Evolutionary conservation across 2,888 invertebrate species (phyloP).

Genomic region (Timema cristinae): DNA sequence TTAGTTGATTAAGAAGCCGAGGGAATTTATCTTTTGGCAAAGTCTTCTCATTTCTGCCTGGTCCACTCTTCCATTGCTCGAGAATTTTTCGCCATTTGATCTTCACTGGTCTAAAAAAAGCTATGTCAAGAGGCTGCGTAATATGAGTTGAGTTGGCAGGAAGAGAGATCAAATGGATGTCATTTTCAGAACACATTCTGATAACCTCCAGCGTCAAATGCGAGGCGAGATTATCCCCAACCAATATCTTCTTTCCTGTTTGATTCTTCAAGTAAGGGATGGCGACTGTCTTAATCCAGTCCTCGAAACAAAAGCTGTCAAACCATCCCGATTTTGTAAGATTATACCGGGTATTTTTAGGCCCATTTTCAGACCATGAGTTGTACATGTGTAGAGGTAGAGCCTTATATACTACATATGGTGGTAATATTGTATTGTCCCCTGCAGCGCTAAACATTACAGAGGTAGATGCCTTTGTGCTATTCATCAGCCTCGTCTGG

Average conservation of each 20-base stretch:
- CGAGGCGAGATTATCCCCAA: conserved; percentile 7
- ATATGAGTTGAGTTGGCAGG: neutral
- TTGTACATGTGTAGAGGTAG: conserved; percentile 6
- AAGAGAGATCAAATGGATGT: conserved; percentile 12
- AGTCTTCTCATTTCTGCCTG: conserved; percentile 3
- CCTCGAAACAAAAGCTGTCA: conserved; percentile 7
- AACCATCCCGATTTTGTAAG: conserved; percentile 9
- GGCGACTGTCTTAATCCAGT: conserved; percentile 1
- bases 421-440: conserved; percentile 5
- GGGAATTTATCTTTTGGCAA: conserved; percentile 10
- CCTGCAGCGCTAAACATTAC: conserved; percentile 7
- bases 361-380: conserved; percentile 13
- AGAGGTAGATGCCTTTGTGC: conserved; percentile 12
- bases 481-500: conserved; percentile 11
- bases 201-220: conserved; percentile 7
- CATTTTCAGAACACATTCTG: neutral
- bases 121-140: neutral
- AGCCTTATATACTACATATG: conserved; percentile 12
- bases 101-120: conserved; percentile 1
- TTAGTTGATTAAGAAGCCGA: conserved; percentile 5
- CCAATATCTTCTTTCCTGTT: conserved; percentile 1
- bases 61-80: conserved; percentile 6
- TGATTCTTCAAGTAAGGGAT: conserved; percentile 9
- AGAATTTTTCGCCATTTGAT: conserved; percentile 1
- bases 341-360: neutral